Conservation (phyloP, 2,888 invertebrate genomes). For the Nemapogon koenigi region DNA sequence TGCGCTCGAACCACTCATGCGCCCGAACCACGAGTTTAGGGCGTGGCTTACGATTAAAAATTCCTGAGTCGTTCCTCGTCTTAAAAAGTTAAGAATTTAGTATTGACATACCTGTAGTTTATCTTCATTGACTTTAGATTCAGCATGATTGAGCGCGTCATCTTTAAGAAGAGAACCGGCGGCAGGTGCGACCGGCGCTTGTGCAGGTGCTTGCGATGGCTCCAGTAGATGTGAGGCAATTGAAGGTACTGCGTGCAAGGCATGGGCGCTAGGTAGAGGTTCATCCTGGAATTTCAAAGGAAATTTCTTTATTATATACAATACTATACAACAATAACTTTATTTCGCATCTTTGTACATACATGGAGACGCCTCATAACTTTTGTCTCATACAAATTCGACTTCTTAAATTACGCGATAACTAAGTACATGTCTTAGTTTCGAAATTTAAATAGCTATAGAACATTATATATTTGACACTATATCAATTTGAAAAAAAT, state of each 20-base stretch:
- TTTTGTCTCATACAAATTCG: too few relatives aligned
- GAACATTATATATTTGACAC: too few relatives aligned
- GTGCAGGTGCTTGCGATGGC: constrained; percentile 20
- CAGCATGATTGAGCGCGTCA: constrained; percentile 47
- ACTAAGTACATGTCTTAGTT: too few relatives aligned
- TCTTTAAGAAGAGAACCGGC: constrained; percentile 35
- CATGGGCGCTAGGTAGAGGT: constrained; percentile 53
- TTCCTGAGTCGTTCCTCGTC: too few relatives aligned
- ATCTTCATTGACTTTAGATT: constrained; percentile 53
- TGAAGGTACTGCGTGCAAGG: constrained; percentile 40
- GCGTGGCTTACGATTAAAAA: too few relatives aligned
- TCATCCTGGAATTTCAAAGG: constrained; percentile 35
- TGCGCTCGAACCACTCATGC: too few relatives aligned
- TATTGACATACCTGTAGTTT: constrained; percentile 43
- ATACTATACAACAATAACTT: not conserved
- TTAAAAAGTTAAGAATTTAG: too few relatives aligned
- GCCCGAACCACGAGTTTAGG: too few relatives aligned
- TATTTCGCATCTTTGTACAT: not conserved
- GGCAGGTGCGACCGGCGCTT: constrained; percentile 19
- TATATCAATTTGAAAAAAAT: too few relatives aligned
- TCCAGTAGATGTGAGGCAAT: constrained; percentile 21
- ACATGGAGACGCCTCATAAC: too few relatives aligned
- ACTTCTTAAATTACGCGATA: too few relatives aligned
- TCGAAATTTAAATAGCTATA: too few relatives aligned
- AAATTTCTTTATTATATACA: not conserved